Evolutionary conservation across 2,888 invertebrate species (phyloP).

Genomic region (Trachelus troglodyta): DNA sequence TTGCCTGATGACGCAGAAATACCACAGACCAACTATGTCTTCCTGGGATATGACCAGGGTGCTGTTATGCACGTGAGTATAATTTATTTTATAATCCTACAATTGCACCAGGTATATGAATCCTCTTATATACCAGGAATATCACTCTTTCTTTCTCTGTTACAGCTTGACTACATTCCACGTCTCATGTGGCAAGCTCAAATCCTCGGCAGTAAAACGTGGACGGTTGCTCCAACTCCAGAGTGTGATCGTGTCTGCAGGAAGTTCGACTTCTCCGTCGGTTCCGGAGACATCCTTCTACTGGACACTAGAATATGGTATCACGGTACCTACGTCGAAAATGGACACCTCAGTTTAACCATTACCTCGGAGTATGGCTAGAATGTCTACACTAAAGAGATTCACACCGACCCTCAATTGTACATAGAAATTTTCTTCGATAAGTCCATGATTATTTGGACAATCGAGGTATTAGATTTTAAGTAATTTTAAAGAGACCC

Average conservation of each 20-base stretch:
- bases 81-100: not conserved
- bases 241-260: slow-evolving; percentile 86
- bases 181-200: slow-evolving; percentile 96
- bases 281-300: slow-evolving; percentile 90
- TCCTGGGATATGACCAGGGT: slow-evolving; percentile 91
- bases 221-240: slow-evolving; percentile 86
- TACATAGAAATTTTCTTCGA: not conserved
- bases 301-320: slow-evolving; percentile 94
- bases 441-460: not conserved
- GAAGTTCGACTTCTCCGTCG: slow-evolving; percentile 80
- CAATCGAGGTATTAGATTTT: not conserved
- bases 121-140: not conserved
- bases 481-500: not conserved
- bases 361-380: slow-evolving; percentile 93
- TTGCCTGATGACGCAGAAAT: slow-evolving; percentile 90
- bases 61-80: slow-evolving; percentile 88
- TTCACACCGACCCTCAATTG: not conserved
- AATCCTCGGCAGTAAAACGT: slow-evolving; percentile 85
- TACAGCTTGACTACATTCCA: slow-evolving; percentile 89
- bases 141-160: slow-evolving; percentile 23
- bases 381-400: slow-evolving; percentile 18
- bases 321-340: slow-evolving; percentile 85
- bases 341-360: slow-evolving; percentile 85
- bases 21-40: slow-evolving; percentile 89
- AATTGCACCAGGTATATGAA: not conserved